phyloP scores from a whole-genome alignment of 2,113 vertebrate species.

The Crypturellus undulatus region DNA sequence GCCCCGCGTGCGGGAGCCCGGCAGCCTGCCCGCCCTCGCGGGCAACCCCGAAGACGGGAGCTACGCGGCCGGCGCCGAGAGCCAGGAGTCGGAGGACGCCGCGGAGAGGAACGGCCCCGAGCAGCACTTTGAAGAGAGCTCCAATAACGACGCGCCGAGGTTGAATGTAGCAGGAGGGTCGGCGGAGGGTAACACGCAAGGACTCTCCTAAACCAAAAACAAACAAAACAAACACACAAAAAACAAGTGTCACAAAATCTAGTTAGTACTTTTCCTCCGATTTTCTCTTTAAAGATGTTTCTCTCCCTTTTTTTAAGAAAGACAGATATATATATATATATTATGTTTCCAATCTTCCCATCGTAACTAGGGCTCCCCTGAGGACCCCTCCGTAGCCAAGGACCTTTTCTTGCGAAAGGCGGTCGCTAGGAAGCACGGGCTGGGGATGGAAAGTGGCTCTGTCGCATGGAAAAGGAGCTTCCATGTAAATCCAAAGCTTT shows the following conservation, averaged over 20 bases:
- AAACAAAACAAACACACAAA: not conserved
- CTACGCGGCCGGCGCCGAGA: not conserved
- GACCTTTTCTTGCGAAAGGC: constrained; percentile 14
- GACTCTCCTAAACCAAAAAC: constrained; percentile 80
- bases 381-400: constrained; percentile 27
- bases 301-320: constrained; percentile 34
- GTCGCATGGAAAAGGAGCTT: constrained; percentile 64
- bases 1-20: constrained; percentile 85
- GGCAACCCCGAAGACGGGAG: constrained; percentile 41
- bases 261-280: constrained; percentile 76
- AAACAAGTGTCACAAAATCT: constrained; percentile 72
- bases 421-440: not conserved
- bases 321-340: constrained; percentile 20
- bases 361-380: constrained; percentile 12
- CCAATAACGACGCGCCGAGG: constrained; percentile 58
- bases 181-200: constrained; percentile 63
- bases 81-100: constrained; percentile 25
- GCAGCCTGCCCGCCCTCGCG: not conserved
- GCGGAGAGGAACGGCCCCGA: constrained; percentile 35
- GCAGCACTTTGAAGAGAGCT: constrained; percentile 79
- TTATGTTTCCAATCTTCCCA: constrained; percentile 43
- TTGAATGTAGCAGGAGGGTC: constrained; percentile 78
- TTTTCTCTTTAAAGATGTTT: constrained; percentile 66
- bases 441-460: constrained; percentile 37
- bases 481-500: constrained; percentile 74